phyloP scores from a whole-genome alignment of 2,797 vertebrate species.

The Poeciliopsis paucimaculata region DNA sequence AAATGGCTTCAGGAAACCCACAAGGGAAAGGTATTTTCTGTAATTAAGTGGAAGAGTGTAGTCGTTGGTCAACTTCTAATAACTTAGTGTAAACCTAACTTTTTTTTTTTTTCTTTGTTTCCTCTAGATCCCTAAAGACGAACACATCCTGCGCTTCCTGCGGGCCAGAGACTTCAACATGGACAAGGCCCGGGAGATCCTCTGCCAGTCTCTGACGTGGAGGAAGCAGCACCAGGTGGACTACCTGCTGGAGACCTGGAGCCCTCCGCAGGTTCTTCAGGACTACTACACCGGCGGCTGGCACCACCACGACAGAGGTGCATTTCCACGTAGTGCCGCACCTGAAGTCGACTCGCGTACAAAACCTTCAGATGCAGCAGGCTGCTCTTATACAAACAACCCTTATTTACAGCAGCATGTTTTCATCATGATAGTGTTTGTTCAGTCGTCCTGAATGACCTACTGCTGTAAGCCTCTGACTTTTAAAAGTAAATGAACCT shows the following conservation, averaged over 20 bases:
- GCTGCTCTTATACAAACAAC: not conserved
- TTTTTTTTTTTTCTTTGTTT: not conserved
- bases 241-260: constrained; percentile 95
- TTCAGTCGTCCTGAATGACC: constrained; percentile 12
- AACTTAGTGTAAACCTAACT: not conserved
- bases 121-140: constrained; percentile 92
- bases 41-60: not conserved
- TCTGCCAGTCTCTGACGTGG: constrained; percentile 95
- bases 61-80: not conserved
- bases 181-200: constrained; percentile 91
- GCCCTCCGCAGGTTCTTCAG: constrained; percentile 91
- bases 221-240: constrained; percentile 97
- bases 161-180: constrained; percentile 95
- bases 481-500: constrained; percentile 27
- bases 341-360: not conserved
- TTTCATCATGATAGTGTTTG: not conserved
- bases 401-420: not conserved
- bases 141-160: constrained; percentile 94
- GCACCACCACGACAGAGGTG: constrained; percentile 92
- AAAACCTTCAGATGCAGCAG: not conserved
- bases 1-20: constrained; percentile 97
- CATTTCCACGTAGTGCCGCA: not conserved
- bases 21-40: constrained; percentile 90
- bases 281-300: constrained; percentile 96
- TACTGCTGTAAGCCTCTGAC: constrained; percentile 11